Conservation (phyloP, 2,797 vertebrate species). For the Hafferia zeledoni region DNA sequence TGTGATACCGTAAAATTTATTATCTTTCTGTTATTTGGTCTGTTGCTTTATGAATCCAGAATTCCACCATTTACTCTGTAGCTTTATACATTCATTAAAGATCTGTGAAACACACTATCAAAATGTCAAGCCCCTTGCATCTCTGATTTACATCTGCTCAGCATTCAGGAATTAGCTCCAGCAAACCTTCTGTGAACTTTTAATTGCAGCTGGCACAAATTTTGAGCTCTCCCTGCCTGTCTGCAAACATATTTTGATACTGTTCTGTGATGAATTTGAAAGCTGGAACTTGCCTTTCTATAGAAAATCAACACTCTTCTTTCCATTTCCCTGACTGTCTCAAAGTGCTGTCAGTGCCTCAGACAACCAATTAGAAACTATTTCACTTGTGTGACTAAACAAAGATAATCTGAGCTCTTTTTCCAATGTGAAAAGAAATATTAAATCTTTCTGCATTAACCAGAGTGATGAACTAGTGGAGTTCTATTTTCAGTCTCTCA, state of each 20-base stretch:
- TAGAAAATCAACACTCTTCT: background rate
- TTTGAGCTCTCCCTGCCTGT: background rate
- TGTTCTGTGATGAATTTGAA: background rate
- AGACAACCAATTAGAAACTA: background rate
- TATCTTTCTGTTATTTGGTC: background rate
- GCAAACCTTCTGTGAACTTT: constrained; percentile 12
- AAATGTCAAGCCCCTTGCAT: constrained; percentile 19
- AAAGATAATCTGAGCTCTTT: background rate
- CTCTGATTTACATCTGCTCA: background rate
- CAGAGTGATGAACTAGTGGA: background rate
- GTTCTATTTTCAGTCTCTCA: background rate
- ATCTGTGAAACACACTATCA: background rate
- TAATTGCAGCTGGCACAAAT: constrained; percentile 13
- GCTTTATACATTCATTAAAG: constrained; percentile 7
- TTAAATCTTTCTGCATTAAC: background rate
- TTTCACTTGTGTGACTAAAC: background rate
- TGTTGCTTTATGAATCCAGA: background rate
- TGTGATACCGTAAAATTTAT: background rate
- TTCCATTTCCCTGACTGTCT: background rate
- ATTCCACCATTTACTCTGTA: background rate
- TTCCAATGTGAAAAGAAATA: background rate
- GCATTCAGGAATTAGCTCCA: background rate
- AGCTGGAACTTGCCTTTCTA: background rate
- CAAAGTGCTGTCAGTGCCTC: background rate
- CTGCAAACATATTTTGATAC: background rate